Base-by-base conservation (phyloP, 2,113 vertebrate genomes). In the Tragelaphus imberbis region DNA sequence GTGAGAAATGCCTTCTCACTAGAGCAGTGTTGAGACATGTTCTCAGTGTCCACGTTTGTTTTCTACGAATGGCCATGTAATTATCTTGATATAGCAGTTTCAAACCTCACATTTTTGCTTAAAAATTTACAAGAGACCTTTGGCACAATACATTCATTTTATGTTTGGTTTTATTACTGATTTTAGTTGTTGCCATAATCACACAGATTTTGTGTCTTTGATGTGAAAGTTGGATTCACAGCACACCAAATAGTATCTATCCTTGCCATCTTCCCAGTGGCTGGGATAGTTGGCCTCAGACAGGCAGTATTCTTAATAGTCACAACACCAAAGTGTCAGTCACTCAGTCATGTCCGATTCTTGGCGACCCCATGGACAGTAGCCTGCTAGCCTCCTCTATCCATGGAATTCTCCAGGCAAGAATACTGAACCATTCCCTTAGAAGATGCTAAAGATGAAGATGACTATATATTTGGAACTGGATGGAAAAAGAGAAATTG, bases 131-230 rank as follows among this genome's bases (percentile, higher is more conserved):
- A 86, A 81, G 95, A 93, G 88, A 68, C 1, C 11, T 88, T 75
- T 97, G 36, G 53, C 59, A 95, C 16, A 55, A 68, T 28, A 92
- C 58, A 65, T 95, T 96, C 55, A 56, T 94, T 97, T 95, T 88
- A 82, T 85, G n/a, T 89, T 91, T 96, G 80, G 10, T 75, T 95
- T 96, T 92, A 77, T 90, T 91, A 91, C 30, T 59, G 36, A 91
- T 82, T 96, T 98, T 86, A 96, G 95, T 95, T 93, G 33, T 81
- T 95, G 59, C 49, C 93, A 30, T 87, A 91, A 94, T 71, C 81
- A 95, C 19, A 91, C 3, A 84, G 36, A 75, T 77, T 82, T 94
- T 92, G 84, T 94, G 23, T 84, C 91, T 96, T 88, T 96, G 84
- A 94, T 79, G 63, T 88, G 55, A 91, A 96, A 92, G 53, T 55